Conservation (phyloP, 2,888 invertebrate species). For the Stenodera caucasica region DNA sequence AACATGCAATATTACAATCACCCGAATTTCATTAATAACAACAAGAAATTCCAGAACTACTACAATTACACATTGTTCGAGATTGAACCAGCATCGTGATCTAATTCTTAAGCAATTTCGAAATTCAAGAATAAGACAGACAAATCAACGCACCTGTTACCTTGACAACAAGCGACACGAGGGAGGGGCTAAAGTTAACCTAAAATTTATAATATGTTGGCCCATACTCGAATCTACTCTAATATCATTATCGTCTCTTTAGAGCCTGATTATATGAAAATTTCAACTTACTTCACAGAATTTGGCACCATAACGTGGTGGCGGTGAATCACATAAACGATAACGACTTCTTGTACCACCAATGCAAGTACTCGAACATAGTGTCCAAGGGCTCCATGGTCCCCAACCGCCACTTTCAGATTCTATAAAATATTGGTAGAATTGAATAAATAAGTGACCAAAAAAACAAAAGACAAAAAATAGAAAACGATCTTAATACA, state of each 20-base stretch:
- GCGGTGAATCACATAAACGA: constrained; percentile 85
- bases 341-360: constrained; percentile 81
- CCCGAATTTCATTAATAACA: too few species aligned
- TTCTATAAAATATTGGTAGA: constrained; percentile 58
- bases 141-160: too few species aligned
- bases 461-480: neutral
- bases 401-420: constrained; percentile 77
- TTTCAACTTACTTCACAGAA: constrained; percentile 74
- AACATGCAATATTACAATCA: constrained; percentile 31
- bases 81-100: too few species aligned
- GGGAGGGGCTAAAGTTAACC: too few species aligned
- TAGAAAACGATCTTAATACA: neutral
- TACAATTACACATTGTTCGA: neutral
- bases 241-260: too few species aligned
- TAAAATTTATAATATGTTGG: too few species aligned
- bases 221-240: too few species aligned
- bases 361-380: constrained; percentile 75
- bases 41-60: neutral
- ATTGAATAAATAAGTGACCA: neutral
- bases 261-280: too few species aligned
- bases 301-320: constrained; percentile 84
- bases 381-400: constrained; percentile 82
- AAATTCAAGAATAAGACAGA: too few species aligned
- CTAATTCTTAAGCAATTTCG: too few species aligned
- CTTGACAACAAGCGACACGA: too few species aligned